Evolutionary conservation across 2,888 invertebrate genomes (phyloP).

Genomic region (Phytoseiulus persimilis): DNA sequence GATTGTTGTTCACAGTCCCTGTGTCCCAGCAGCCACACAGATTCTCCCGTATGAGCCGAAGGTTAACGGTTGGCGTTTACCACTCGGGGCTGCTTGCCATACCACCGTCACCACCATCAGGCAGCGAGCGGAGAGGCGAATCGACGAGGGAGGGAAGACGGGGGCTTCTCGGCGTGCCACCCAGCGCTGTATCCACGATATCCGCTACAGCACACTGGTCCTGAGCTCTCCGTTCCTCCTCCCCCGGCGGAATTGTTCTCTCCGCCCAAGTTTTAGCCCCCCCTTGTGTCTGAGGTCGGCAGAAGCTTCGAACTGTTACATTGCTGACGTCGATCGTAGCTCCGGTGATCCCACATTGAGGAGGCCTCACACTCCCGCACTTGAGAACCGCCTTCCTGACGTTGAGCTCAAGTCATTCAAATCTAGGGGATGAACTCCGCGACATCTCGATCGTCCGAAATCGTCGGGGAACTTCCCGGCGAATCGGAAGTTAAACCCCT

Average conservation of each 20-base stretch:
- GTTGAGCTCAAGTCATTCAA: no score
- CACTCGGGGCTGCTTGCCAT: neutral
- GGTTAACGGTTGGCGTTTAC: neutral
- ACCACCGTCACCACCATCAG: neutral
- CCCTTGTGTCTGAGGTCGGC: no score
- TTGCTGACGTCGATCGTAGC: no score
- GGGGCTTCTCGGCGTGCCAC: neutral
- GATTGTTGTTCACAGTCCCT: neutral
- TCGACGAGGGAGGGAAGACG: neutral
- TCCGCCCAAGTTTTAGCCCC: no score
- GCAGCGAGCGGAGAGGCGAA: neutral
- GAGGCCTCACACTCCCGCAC: no score
- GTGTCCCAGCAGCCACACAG: neutral
- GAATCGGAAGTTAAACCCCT: no score
- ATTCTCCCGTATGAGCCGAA: slow-evolving; percentile 5
- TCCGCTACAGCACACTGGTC: neutral
- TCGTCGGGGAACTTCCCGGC: no score
- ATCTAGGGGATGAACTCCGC: no score
- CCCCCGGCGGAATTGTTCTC: neutral
- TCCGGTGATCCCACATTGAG: no score
- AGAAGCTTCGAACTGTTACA: no score
- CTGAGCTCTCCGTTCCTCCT: neutral
- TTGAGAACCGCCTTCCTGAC: no score
- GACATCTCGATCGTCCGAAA: no score
- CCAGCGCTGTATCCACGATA: neutral